phyloP scores from a whole-genome alignment of 2,888 invertebrate species.

The Pandemis heparana region DNA sequence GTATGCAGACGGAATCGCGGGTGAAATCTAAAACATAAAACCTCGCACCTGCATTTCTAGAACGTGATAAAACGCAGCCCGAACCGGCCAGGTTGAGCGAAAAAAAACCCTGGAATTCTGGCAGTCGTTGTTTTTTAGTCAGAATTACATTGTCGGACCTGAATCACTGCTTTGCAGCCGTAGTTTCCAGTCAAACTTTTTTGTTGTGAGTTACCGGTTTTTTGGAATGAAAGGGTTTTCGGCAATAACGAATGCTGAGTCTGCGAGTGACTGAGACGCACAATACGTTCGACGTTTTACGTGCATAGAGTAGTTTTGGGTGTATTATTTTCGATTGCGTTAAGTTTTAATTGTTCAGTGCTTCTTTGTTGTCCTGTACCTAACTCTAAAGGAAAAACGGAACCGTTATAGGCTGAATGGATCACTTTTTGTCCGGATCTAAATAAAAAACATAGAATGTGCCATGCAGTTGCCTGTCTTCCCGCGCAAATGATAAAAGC shows the following conservation, averaged over 20 bases:
- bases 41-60: background rate
- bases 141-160: constrained; percentile 50
- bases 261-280: background rate
- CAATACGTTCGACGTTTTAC: background rate
- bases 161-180: constrained; percentile 56
- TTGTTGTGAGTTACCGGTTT: constrained; percentile 27
- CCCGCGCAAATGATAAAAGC: too few species aligned
- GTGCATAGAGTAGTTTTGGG: too few species aligned
- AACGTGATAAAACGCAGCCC: constrained; percentile 36
- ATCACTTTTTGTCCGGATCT: too few species aligned
- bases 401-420: too few species aligned
- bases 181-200: constrained; percentile 16
- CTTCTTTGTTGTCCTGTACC: too few species aligned
- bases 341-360: background rate
- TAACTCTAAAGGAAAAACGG: too few species aligned
- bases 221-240: constrained; percentile 21
- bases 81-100: constrained; percentile 49
- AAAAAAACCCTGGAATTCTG: constrained; percentile 66
- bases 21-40: background rate
- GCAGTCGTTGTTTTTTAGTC: constrained; percentile 55
- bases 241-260: background rate
- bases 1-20: too few species aligned
- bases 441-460: too few species aligned
- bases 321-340: background rate
- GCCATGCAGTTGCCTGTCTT: too few species aligned